Base-by-base conservation (phyloP, 2,888 invertebrate species). In the Timema cristinae region DNA sequence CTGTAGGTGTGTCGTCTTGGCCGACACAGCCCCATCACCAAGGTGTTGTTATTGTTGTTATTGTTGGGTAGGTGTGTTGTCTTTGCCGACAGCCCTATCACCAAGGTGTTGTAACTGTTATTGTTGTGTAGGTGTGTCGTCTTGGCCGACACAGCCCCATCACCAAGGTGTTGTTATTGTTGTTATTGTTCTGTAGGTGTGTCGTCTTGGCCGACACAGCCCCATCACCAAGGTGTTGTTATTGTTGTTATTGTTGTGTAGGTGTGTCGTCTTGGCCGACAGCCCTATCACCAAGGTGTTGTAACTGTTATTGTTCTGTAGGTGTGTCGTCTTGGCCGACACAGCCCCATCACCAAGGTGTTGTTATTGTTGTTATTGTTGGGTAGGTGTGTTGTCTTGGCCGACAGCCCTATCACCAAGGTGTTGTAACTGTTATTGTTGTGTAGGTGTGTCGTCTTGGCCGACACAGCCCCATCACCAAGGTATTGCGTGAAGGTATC, bases 61-160 rank as follows among this genome's bases (percentile, higher is more conserved):
- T 85, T 97, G 71, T 87, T 95, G 71, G 93, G 96, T 4, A 91
- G 97, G 97, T 92, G 90, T 98, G 76, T 90, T 75, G 86, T 90
- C 69, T 84, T 96, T 70, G 94, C 92, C 5, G 91, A 93, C 78
- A 91, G 91, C 71, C 89, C 91, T 73, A 86, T 93, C 61, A 92
- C 93, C 32, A 91, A 91, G 77, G 91, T 94, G 83, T 85, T 98
- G 78, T 90, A 92, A 79, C 86, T 95, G 66, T 97, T n/a, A n/a
- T n/a, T n/a, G n/a, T n/a, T n/a, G 94, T 95, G 63, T 90, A 85
- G 86, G 90, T 95, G 82, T 95, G 97, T 81, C 90, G 95, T 72
- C 86, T 99, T 73, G 99, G 99, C 50, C 86, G 93, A 99, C 82
- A 99, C 82, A 92, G 92, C 76, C 95, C 98, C 0, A 91, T 98